Percentiles rank a stretch among this genome's conserved stretches.
Evolutionary conservation across 92 coral and sea anemone genomes (phyloP).

Genomic region (Diadumene lineata): DNA sequence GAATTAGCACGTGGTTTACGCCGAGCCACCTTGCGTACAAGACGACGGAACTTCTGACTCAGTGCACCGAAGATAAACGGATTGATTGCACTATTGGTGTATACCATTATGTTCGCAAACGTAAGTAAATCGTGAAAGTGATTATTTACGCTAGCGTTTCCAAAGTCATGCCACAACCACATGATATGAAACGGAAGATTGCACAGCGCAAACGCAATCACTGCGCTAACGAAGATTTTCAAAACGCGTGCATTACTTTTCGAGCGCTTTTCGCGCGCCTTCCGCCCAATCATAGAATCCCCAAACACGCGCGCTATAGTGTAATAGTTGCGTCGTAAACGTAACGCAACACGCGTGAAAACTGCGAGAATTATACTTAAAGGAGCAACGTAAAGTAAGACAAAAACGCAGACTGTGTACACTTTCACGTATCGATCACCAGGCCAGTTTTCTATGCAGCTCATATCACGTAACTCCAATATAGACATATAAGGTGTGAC

Average conservation of each 20-base stretch:
- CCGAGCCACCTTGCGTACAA: background rate
- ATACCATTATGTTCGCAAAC: conserved; percentile 75
- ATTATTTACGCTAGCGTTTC: conserved; percentile 40
- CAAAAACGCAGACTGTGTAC: conserved; percentile 54
- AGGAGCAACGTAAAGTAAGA: conserved; percentile 55
- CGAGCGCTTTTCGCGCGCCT: conserved; percentile 33
- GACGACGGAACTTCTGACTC: conserved; percentile 24
- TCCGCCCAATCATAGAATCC: background rate
- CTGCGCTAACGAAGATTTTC: conserved; percentile 74
- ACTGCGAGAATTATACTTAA: conserved; percentile 35
- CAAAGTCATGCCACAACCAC: conserved; percentile 89
- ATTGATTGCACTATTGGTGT: conserved; percentile 82
- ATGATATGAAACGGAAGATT: conserved; percentile 71
- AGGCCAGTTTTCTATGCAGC: conserved; percentile 59
- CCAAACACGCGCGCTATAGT: conserved; percentile 17
- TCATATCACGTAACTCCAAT: conserved; percentile 24
- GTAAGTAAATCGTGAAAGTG: conserved; percentile 58
- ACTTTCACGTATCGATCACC: conserved; percentile 30
- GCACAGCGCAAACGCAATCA: conserved; percentile 74
- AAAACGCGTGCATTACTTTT: conserved; percentile 61
- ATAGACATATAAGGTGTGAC: conserved; percentile 67
- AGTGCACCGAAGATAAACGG: conserved; percentile 88
- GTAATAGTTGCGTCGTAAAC: conserved; percentile 16
- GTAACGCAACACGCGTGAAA: conserved; percentile 32
- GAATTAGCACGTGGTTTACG: background rate